phyloP scores from a whole-genome alignment of 2,113 vertebrate species.

The Electrona antarctica region DNA sequence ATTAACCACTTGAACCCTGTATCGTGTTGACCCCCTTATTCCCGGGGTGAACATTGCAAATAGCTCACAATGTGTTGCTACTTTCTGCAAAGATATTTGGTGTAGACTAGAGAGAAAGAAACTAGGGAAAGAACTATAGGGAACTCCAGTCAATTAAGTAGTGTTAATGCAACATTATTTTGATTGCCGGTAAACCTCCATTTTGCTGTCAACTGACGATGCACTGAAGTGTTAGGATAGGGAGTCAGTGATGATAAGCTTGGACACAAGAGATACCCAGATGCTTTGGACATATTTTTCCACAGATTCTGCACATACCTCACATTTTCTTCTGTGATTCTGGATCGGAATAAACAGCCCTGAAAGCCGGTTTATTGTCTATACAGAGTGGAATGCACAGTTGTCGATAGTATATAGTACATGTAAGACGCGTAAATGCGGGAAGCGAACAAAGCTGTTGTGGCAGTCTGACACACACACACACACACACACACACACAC shows the following conservation, averaged over 20 bases:
- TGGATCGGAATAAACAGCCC: constrained; percentile 45
- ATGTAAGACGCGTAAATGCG: too few relatives aligned
- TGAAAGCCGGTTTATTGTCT: constrained; percentile 31
- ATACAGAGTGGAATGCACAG: constrained; percentile 22
- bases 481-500: too few relatives aligned
- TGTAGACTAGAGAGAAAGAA: too few relatives aligned
- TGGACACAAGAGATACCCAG: constrained; percentile 44
- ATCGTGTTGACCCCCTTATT: too few relatives aligned
- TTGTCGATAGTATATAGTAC: constrained; percentile 10
- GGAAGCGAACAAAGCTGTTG: too few relatives aligned
- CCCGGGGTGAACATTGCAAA: too few relatives aligned
- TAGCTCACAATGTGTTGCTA: too few relatives aligned
- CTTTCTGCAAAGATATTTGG: too few relatives aligned
- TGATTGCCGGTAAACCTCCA: not conserved
- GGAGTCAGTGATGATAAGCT: constrained; percentile 21
- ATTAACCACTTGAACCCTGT: not conserved
- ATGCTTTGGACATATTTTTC: constrained; percentile 43
- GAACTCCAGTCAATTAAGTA: too few relatives aligned
- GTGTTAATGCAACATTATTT: not conserved
- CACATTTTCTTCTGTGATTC: constrained; percentile 59
- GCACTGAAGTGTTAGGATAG: constrained; percentile 10
- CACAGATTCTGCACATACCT: constrained; percentile 65
- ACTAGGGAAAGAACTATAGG: too few relatives aligned
- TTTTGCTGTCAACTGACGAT: not conserved
- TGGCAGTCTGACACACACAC: too few relatives aligned